Evolutionary conservation across 1,140 invertebrate species (phyloP).

Genomic region (Hirudo medicinalis): DNA sequence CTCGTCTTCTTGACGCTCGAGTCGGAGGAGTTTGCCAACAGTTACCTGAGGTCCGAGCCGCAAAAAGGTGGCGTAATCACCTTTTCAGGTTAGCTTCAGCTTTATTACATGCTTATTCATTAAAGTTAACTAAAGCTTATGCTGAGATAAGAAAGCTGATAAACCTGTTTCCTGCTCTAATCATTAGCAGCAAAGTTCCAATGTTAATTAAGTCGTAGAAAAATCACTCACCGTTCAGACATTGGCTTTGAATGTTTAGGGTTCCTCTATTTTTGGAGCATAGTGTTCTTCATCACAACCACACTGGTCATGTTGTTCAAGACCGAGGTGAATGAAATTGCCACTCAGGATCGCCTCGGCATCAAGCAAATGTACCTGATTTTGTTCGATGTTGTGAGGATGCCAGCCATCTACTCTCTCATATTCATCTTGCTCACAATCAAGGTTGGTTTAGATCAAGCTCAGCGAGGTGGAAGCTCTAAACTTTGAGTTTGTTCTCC

Average conservation of each 20-base stretch:
- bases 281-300: constrained; percentile 76
- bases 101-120: not conserved
- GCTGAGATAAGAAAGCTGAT: not conserved
- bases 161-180: too few relatives aligned
- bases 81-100: constrained; percentile 53
- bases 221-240: not conserved
- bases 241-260: constrained; percentile 43
- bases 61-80: constrained; percentile 63
- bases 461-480: too few relatives aligned
- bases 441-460: constrained; percentile 52
- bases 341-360: constrained; percentile 39
- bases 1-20: constrained; percentile 93
- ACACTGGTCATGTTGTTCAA: constrained; percentile 80
- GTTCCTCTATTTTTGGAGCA: constrained; percentile 90
- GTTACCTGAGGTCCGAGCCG: constrained; percentile 66
- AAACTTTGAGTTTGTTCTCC: too few relatives aligned
- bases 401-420: constrained; percentile 61
- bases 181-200: too few relatives aligned
- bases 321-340: constrained; percentile 50
- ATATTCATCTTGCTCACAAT: constrained; percentile 71
- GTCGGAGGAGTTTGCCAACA: constrained; percentile 88
- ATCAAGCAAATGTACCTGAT: constrained; percentile 70
- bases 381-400: constrained; percentile 66
- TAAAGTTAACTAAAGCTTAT: not conserved
- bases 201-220: too few relatives aligned